These are phyloP conservation scores for Beroe forskalii DNA, from an alignment of 37 sponge, comb jelly and placozoan species.

Conservation along the genomic window DNA sequence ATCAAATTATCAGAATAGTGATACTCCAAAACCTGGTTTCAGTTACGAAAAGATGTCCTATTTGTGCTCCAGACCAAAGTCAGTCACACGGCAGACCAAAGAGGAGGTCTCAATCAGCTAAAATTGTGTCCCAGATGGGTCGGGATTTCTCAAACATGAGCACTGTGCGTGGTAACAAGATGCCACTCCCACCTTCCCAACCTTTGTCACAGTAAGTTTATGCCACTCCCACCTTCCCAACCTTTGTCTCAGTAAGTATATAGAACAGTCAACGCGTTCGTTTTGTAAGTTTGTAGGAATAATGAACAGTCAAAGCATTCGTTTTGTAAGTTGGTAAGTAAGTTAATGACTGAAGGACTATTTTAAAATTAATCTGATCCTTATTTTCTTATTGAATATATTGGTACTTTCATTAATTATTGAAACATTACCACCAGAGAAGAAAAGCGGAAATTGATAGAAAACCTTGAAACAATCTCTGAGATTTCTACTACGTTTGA, in stretches of 20 bases:
- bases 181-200: neutral
- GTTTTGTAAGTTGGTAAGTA: too few relatives aligned
- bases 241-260: conserved; percentile 11
- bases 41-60: conserved; percentile 42
- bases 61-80: neutral
- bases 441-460: conserved; percentile 28
- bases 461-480: conserved; percentile 23
- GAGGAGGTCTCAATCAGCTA: conserved; percentile 20
- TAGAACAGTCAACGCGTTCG: neutral
- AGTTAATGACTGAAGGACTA: too few relatives aligned
- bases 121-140: conserved; percentile 7
- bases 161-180: neutral
- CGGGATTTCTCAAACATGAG: conserved; percentile 15
- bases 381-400: too few relatives aligned
- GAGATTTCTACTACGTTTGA: neutral
- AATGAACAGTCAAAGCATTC: neutral
- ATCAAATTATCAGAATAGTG: too few relatives aligned
- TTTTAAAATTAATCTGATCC: too few relatives aligned
- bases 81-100: neutral
- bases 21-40: too few relatives aligned
- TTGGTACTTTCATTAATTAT: too few relatives aligned
- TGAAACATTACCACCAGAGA: neutral
- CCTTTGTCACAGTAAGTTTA: conserved; percentile 11
- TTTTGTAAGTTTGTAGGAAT: neutral
- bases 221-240: neutral